These are phyloP conservation scores for Limosa lapponica DNA, from an alignment of 2,797 vertebrate species.

Conservation along the genomic window DNA sequence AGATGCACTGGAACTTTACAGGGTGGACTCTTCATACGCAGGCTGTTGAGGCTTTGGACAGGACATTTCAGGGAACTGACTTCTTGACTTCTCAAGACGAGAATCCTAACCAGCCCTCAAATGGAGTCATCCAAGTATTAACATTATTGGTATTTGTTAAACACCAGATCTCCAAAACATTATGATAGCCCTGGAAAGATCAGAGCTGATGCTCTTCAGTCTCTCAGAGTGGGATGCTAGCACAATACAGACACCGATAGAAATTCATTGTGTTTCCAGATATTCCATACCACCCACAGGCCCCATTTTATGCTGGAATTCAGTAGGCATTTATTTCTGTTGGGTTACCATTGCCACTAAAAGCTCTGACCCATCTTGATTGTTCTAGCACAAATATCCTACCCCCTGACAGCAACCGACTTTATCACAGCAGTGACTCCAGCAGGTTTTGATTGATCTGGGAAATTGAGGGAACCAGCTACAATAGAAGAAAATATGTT, in stretches of 20 bases:
- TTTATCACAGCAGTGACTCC: constrained; percentile 43
- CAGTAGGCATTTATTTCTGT: background rate
- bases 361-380: background rate
- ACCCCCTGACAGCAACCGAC: background rate
- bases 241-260: background rate
- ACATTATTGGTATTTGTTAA: background rate
- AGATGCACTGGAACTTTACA: background rate
- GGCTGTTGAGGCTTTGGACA: background rate
- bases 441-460: constrained; percentile 52
- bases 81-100: background rate
- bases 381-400: constrained; percentile 9
- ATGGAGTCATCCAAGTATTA: background rate
- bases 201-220: background rate
- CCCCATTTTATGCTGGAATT: background rate
- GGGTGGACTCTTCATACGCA: background rate
- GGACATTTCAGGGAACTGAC: background rate
- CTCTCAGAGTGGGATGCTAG: background rate
- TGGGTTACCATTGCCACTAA: background rate
- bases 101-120: background rate
- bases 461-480: constrained; percentile 65
- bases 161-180: background rate
- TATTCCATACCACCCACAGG: accelerated
- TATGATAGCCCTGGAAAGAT: background rate
- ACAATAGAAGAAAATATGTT: constrained; percentile 69
- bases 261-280: background rate